Evolutionary conservation across 2,797 vertebrate species (phyloP).

Genomic region (Labeo calbasu): DNA sequence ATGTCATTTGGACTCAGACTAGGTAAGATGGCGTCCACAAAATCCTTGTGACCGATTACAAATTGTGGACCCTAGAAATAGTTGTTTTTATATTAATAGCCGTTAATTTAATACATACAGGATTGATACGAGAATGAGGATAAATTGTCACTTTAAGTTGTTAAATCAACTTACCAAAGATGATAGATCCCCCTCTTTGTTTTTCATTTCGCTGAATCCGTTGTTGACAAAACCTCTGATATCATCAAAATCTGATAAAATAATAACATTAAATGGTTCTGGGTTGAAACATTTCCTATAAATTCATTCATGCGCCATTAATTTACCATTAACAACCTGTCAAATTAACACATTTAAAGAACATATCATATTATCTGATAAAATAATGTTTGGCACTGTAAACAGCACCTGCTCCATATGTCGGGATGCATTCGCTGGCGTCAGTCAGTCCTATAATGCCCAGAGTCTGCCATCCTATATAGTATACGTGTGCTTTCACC

Average conservation of each 20-base stretch:
- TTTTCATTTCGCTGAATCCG: conserved; percentile 77
- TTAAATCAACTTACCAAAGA: conserved; percentile 67
- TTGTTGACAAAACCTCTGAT: conserved; percentile 78
- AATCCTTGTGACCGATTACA: conserved; percentile 76
- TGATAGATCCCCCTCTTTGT: conserved; percentile 76
- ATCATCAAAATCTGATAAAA: conserved; percentile 74
- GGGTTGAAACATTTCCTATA: not conserved
- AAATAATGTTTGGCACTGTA: not conserved
- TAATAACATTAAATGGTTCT: not conserved
- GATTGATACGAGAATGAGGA: not conserved
- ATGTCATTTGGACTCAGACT: conserved; percentile 72
- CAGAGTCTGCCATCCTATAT: conserved; percentile 81
- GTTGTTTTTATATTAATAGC: not conserved
- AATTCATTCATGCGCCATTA: not conserved
- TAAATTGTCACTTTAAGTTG: not conserved
- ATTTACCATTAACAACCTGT: not conserved
- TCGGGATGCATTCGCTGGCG: conserved; percentile 81
- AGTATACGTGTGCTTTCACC: conserved; percentile 72
- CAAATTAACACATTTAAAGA: not conserved
- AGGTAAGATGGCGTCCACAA: conserved; percentile 73
- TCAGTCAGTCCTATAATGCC: conserved; percentile 79
- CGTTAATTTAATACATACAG: not conserved
- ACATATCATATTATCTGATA: not conserved
- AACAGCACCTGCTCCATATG: conserved; percentile 79
- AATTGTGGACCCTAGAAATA: conserved; percentile 74